Evolutionary conservation across 2,113 vertebrate genomes (phyloP).

Genomic region (Papio anubis): DNA sequence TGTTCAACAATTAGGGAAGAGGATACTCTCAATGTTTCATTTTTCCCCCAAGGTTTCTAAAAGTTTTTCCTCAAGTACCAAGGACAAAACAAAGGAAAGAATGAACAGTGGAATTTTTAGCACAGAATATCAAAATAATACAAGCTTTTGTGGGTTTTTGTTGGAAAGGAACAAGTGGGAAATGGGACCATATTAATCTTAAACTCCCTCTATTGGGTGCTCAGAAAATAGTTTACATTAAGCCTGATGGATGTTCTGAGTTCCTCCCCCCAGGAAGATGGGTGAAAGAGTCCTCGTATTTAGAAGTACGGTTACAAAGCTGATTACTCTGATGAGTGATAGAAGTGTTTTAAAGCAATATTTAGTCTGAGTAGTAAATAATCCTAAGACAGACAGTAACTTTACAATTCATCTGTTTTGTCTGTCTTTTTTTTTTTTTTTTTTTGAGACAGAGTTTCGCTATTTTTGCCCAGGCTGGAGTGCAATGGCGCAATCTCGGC

Average conservation of each 20-base stretch:
- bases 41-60: not conserved
- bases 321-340: not conserved
- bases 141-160: not conserved
- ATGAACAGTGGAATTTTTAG: conserved; percentile 47
- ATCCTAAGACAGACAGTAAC: not conserved
- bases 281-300: not conserved
- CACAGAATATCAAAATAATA: not conserved
- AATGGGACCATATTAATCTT: not conserved
- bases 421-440: too few species aligned
- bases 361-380: not conserved
- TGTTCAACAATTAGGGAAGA: conserved; percentile 44
- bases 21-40: not conserved
- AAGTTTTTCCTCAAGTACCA: not conserved
- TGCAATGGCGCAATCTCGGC: too few species aligned
- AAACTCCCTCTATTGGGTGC: not conserved
- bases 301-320: not conserved
- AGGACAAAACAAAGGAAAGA: conserved; percentile 43
- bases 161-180: conserved; percentile 17
- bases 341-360: not conserved
- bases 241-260: not conserved
- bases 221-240: not conserved
- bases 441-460: too few species aligned
- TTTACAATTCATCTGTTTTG: not conserved
- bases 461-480: too few species aligned
- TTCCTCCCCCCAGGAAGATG: not conserved